Conservation (phyloP, 2,113 vertebrate genomes). For the Anhinga rufa region DNA sequence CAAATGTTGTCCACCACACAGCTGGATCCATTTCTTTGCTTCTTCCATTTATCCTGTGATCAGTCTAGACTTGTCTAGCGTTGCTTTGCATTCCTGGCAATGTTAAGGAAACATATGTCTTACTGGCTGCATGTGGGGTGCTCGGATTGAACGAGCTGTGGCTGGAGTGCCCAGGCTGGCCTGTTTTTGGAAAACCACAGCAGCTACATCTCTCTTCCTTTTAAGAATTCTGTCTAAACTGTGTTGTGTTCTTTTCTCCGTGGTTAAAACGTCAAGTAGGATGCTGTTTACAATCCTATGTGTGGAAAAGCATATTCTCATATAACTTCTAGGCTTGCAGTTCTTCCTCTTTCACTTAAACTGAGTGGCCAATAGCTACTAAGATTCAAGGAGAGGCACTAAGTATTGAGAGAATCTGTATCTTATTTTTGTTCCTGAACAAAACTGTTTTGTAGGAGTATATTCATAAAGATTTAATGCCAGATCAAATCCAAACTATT, state of each 20-base stretch:
- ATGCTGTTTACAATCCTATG: background rate
- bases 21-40: background rate
- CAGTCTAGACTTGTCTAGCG: constrained; percentile 17
- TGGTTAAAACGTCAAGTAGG: background rate
- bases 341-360: background rate
- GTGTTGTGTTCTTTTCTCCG: background rate
- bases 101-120: background rate
- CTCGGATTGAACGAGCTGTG: background rate
- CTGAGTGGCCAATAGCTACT: background rate
- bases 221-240: background rate
- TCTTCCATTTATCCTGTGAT: background rate
- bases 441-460: background rate
- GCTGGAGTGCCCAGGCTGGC: background rate
- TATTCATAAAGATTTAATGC: background rate
- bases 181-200: background rate
- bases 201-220: background rate
- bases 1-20: background rate
- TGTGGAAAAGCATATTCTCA: background rate
- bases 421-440: background rate
- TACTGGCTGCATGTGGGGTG: background rate
- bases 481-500: background rate
- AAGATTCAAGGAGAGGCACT: background rate
- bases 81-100: background rate
- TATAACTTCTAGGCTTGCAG: background rate
- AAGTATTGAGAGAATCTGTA: background rate